Percentiles rank a stretch among this genome's conserved stretches.
These are phyloP conservation scores for Aradophagus sp. DNA, from an alignment of 1,140 invertebrate species.

Conservation along the genomic window DNA sequence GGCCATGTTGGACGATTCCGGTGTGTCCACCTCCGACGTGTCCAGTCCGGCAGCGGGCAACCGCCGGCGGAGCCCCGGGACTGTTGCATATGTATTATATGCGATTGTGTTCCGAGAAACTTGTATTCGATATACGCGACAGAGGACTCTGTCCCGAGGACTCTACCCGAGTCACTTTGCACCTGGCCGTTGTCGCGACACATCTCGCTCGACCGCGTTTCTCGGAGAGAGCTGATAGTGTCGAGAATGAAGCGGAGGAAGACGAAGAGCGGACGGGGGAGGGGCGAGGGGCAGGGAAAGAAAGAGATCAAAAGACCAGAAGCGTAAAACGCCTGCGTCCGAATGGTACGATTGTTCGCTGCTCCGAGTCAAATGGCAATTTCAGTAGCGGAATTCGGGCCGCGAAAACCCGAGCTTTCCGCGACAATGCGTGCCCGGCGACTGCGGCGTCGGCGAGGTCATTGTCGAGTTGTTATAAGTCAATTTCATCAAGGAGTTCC, in stretches of 20 bases:
- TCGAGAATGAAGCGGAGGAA: constrained; percentile 29
- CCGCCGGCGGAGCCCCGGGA: constrained; percentile 58
- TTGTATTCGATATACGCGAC: constrained; percentile 69
- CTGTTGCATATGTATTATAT: constrained; percentile 74
- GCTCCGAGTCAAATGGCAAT: too few relatives aligned
- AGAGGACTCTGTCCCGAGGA: constrained; percentile 65
- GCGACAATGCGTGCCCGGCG: too few relatives aligned
- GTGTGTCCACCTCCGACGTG: constrained; percentile 59
- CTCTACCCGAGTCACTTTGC: constrained; percentile 68
- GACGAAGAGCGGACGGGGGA: constrained; percentile 4
- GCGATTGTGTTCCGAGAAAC: constrained; percentile 73
- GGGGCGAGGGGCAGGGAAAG: constrained; percentile 6
- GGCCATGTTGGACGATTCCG: constrained; percentile 67
- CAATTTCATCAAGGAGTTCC: too few relatives aligned
- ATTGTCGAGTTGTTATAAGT: too few relatives aligned
- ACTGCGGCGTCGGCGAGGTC: too few relatives aligned
- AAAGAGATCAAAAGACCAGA: constrained; percentile 43
- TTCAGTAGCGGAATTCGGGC: too few relatives aligned
- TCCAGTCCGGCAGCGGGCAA: constrained; percentile 59
- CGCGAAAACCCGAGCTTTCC: too few relatives aligned
- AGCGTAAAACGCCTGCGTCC: constrained; percentile 16
- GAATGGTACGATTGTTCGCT: constrained; percentile 6
- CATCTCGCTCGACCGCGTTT: constrained; percentile 56
- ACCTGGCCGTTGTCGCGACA: constrained; percentile 65
- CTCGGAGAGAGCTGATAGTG: constrained; percentile 57